Conservation (phyloP, 1,140 invertebrate genomes). For the Colletes latitarsis region DNA sequence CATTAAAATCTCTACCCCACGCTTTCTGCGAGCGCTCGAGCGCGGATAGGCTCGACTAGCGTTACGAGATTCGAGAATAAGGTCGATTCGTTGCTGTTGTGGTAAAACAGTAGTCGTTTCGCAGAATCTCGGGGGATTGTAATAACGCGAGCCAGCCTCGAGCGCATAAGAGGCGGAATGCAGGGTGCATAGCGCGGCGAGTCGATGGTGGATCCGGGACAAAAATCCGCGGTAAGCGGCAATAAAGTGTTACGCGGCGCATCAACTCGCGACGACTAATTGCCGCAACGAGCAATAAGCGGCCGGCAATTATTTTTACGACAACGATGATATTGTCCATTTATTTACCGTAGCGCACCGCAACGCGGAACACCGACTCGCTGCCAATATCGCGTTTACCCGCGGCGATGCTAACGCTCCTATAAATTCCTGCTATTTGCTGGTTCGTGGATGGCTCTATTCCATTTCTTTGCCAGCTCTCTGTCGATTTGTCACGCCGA, state of each 20-base stretch:
- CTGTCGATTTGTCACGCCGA: not conserved
- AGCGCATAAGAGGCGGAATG: constrained; percentile 18
- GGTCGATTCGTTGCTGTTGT: not conserved
- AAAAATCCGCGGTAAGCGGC: constrained; percentile 64
- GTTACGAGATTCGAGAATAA: no score
- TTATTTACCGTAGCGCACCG: constrained; percentile 61
- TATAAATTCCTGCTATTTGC: constrained; percentile 61
- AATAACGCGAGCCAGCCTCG: constrained; percentile 12
- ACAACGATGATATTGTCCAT: constrained; percentile 66
- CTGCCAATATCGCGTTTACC: constrained; percentile 61
- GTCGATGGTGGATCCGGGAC: constrained; percentile 34
- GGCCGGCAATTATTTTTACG: constrained; percentile 65
- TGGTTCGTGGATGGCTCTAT: constrained; percentile 55
- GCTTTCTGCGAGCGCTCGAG: not conserved
- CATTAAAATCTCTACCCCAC: not conserved
- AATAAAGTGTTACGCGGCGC: constrained; percentile 60
- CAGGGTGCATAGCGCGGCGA: constrained; percentile 11
- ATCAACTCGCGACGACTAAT: constrained; percentile 64
- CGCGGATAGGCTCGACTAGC: not conserved
- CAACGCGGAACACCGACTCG: constrained; percentile 25
- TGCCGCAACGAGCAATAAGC: constrained; percentile 61
- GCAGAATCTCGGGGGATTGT: not conserved
- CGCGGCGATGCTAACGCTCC: constrained; percentile 54
- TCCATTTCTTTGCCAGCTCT: constrained; percentile 24
- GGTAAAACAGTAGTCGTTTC: constrained; percentile 1